Evolutionary conservation across 2,888 invertebrate species (phyloP).

Genomic region (Orchestes rusci): DNA sequence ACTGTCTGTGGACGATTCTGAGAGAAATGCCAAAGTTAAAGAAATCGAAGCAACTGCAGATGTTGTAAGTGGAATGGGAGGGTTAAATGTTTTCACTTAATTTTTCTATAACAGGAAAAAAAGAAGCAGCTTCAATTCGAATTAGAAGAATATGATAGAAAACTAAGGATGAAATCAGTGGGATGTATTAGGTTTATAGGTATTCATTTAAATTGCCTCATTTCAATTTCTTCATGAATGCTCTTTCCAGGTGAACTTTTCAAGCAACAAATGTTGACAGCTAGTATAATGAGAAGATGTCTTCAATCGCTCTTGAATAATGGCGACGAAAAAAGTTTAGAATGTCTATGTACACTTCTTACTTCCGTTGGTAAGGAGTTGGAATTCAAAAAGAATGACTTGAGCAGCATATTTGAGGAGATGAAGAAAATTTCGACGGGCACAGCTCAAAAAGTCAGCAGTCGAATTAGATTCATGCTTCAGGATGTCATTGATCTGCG

Average conservation of each 20-base stretch:
- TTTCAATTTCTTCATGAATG: too few species aligned
- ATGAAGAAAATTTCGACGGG: constrained; percentile 67
- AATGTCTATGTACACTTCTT: constrained; percentile 86
- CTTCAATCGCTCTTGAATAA: constrained; percentile 68
- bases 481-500: constrained; percentile 84
- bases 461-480: constrained; percentile 40
- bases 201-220: too few species aligned
- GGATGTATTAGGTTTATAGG: constrained; percentile 80
- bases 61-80: constrained; percentile 44
- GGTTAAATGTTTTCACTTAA: too few species aligned
- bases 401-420: constrained; percentile 55
- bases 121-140: constrained; percentile 66
- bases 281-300: constrained; percentile 82
- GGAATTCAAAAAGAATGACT: constrained; percentile 49
- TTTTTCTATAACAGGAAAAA: too few species aligned
- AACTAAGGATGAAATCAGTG: constrained; percentile 73
- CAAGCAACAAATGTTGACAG: constrained; percentile 82
- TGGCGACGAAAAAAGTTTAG: constrained; percentile 82
- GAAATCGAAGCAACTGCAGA: constrained; percentile 52
- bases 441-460: constrained; percentile 53
- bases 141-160: constrained; percentile 70
- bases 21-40: constrained; percentile 47
- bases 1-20: constrained; percentile 64
- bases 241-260: too few species aligned
- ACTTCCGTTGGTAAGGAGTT: constrained; percentile 86